Percentiles rank a stretch among this genome's conserved stretches.
Conservation (phyloP, 2,888 invertebrate genomes). For the Syritta pipiens region DNA sequence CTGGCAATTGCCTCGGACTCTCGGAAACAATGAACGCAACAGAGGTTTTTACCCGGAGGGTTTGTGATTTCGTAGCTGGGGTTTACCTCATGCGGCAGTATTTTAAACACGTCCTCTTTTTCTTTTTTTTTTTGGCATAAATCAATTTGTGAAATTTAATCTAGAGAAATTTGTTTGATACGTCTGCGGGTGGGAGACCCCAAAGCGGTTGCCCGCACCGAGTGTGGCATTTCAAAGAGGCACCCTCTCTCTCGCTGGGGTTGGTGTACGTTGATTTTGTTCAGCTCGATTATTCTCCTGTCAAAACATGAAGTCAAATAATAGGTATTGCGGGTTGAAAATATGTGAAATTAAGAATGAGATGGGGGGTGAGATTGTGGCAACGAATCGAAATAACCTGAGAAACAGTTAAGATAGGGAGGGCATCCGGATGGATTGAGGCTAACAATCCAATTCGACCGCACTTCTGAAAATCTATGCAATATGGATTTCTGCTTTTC, state of each 20-base stretch:
- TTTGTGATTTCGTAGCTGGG: constrained; percentile 30
- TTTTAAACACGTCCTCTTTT: constrained; percentile 36
- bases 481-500: no score
- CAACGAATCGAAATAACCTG: no score
- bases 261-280: constrained; percentile 37
- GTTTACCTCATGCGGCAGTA: constrained; percentile 5
- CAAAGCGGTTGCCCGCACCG: constrained; percentile 13
- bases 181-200: no score
- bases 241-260: no score
- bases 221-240: constrained; percentile 5
- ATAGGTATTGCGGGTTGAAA: neutral
- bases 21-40: constrained; percentile 32
- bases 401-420: no score
- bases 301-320: constrained; percentile 32
- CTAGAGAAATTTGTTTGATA: constrained; percentile 24
- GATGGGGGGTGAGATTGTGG: no score
- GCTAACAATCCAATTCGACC: no score
- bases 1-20: constrained; percentile 35
- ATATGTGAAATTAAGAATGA: no score
- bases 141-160: constrained; percentile 45
- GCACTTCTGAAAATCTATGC: no score
- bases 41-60: constrained; percentile 31
- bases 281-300: constrained; percentile 30
- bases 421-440: no score
- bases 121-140: constrained; percentile 20